These are phyloP conservation scores for Notodonta dromedarius DNA, from an alignment of 2,888 invertebrate species.

Conservation along the genomic window DNA sequence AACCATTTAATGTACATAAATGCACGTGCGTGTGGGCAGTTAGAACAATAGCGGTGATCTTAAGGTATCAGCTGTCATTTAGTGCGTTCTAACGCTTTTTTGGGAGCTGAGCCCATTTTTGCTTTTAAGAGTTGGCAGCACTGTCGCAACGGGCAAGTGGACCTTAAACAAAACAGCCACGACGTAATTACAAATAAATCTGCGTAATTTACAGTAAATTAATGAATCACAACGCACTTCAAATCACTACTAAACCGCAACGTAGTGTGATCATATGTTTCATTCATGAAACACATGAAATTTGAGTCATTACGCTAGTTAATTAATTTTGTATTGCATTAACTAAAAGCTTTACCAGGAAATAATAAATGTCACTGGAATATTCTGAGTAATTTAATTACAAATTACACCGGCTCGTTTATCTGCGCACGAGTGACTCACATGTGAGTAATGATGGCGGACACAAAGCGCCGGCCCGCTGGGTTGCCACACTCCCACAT, in stretches of 20 bases:
- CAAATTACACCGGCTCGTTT: constrained; percentile 55
- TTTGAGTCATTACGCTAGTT: constrained; percentile 18
- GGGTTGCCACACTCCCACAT: constrained; percentile 33
- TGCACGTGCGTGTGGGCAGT: too few relatives aligned
- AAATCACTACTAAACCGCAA: constrained; percentile 12
- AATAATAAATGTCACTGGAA: constrained; percentile 56
- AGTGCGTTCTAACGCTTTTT: too few relatives aligned
- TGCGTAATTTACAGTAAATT: neutral
- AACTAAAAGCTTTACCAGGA: constrained; percentile 44
- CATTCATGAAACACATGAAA: constrained; percentile 18
- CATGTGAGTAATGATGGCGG: constrained; percentile 58
- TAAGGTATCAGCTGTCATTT: too few relatives aligned
- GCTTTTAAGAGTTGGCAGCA: too few relatives aligned
- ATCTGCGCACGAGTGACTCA: constrained; percentile 68
- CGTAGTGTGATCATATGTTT: constrained; percentile 23
- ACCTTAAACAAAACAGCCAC: neutral
- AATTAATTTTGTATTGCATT: constrained; percentile 21
- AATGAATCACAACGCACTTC: constrained; percentile 25
- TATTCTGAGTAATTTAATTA: constrained; percentile 70
- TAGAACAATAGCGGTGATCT: too few relatives aligned
- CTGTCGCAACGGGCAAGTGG: too few relatives aligned
- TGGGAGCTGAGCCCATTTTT: too few relatives aligned
- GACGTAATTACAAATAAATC: neutral
- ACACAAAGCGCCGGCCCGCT: constrained; percentile 27
- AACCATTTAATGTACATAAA: too few relatives aligned